phyloP scores from a whole-genome alignment of 1,140 invertebrate genomes.

The Halyomorpha halys region DNA sequence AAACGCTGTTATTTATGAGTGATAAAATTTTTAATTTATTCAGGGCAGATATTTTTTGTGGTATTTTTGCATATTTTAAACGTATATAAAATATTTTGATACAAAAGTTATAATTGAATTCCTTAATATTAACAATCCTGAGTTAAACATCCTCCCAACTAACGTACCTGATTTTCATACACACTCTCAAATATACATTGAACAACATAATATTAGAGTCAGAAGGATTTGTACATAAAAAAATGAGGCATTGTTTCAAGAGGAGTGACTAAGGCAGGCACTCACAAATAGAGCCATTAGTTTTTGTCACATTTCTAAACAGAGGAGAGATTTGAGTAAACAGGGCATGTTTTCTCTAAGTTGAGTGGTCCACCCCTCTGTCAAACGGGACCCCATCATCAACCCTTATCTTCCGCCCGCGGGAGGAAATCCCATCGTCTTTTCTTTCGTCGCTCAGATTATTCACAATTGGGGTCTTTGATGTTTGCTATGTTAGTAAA shows the following conservation, averaged over 20 bases:
- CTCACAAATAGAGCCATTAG: conserved; percentile 4
- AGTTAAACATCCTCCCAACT: no score
- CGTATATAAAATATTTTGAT: no score
- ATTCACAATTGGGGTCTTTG: neutral
- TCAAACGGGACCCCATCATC: neutral
- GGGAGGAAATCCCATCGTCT: neutral
- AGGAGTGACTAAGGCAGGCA: no score
- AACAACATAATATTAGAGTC: neutral
- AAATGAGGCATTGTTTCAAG: neutral
- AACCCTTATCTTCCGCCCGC: neutral
- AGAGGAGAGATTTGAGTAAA: conserved; percentile 6
- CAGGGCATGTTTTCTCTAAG: conserved; percentile 7
- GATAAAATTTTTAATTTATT: no score
- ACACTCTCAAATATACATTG: no score
- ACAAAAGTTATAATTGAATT: no score
- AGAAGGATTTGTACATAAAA: neutral
- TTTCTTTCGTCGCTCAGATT: neutral
- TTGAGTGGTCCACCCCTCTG: neutral
- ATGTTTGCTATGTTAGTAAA: no score
- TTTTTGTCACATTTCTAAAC: conserved; percentile 11
- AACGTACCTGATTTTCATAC: no score
- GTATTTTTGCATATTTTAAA: no score
- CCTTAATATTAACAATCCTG: no score
- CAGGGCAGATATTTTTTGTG: no score
- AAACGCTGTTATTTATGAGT: no score